These are phyloP conservation scores for Calidris pygmaea DNA, from an alignment of 2,113 vertebrate genomes.

Conservation along the genomic window DNA sequence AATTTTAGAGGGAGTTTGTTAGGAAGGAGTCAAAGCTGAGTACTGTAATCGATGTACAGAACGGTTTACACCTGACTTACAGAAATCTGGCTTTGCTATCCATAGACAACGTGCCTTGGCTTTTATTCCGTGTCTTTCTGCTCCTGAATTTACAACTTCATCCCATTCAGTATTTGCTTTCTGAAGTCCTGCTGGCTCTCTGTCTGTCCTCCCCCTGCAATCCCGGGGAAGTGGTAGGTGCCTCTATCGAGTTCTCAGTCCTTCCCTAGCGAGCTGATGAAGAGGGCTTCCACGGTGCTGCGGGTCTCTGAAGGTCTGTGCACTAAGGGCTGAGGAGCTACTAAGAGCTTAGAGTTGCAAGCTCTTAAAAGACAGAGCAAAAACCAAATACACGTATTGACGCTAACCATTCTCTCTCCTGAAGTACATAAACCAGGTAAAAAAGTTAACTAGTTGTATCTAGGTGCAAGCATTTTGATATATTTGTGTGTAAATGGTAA, in stretches of 20 bases:
- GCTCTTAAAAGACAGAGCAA: background rate
- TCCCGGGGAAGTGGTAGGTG: background rate
- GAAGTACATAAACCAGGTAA: background rate
- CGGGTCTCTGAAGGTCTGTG: background rate
- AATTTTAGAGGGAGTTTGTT: background rate
- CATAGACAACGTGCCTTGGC: background rate
- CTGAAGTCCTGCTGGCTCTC: background rate
- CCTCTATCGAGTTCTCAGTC: background rate
- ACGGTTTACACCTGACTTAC: accelerated
- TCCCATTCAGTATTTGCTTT: background rate
- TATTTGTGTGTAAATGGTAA: background rate
- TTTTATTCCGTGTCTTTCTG: background rate
- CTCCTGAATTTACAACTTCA: background rate
- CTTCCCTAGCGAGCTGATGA: background rate
- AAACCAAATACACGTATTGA: background rate
- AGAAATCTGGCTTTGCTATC: background rate
- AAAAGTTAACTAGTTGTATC: background rate
- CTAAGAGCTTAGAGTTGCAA: background rate
- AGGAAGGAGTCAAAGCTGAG: background rate
- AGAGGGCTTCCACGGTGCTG: background rate
- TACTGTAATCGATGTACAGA: background rate
- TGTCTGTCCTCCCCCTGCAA: background rate
- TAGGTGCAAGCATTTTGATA: accelerated
- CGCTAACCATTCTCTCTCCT: background rate
- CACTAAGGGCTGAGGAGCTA: background rate